phyloP scores from a whole-genome alignment of 2,113 vertebrate species.

The Columbina picui region DNA sequence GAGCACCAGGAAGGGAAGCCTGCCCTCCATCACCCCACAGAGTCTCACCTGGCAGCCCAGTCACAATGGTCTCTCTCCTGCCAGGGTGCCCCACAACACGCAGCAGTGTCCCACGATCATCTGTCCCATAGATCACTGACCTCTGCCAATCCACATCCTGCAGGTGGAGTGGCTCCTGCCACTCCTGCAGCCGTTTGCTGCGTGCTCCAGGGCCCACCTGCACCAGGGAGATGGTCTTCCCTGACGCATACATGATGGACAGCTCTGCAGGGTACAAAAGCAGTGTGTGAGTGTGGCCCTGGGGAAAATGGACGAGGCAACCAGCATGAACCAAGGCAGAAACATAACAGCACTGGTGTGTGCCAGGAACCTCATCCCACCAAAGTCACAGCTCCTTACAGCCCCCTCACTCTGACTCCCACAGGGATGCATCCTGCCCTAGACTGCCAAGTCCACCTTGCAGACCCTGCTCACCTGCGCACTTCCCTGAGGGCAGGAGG shows the following conservation, averaged over 20 bases:
- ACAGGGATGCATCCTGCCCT: background rate
- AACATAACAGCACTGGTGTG: background rate
- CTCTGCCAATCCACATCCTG: slow-evolving; percentile 88
- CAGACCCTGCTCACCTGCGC: slow-evolving; percentile 78
- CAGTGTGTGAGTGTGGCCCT: background rate
- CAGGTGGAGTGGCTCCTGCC: slow-evolving; percentile 73
- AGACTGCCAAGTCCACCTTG: background rate
- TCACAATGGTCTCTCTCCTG: slow-evolving; percentile 72
- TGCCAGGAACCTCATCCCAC: background rate
- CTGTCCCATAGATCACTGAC: slow-evolving; percentile 83
- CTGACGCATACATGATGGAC: slow-evolving; percentile 79
- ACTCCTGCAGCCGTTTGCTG: slow-evolving; percentile 64
- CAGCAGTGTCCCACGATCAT: slow-evolving; percentile 79
- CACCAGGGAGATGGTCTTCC: slow-evolving; percentile 72
- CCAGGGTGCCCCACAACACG: slow-evolving; percentile 62
- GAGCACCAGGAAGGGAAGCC: background rate
- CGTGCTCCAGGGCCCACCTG: slow-evolving; percentile 70
- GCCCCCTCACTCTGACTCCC: too few species aligned
- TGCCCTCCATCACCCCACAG: background rate
- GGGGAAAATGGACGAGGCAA: rapidly evolving
- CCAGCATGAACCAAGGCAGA: background rate
- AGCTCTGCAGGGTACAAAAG: slow-evolving; percentile 71
- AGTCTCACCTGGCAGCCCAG: slow-evolving; percentile 76
- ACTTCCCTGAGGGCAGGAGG: slow-evolving; percentile 79
- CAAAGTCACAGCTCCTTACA: background rate